A percentile compares a stretch with the other conserved stretches of the same genome.
phyloP scores from a whole-genome alignment of 2,888 invertebrate species.

The Dasysyrphus albostriatus region DNA sequence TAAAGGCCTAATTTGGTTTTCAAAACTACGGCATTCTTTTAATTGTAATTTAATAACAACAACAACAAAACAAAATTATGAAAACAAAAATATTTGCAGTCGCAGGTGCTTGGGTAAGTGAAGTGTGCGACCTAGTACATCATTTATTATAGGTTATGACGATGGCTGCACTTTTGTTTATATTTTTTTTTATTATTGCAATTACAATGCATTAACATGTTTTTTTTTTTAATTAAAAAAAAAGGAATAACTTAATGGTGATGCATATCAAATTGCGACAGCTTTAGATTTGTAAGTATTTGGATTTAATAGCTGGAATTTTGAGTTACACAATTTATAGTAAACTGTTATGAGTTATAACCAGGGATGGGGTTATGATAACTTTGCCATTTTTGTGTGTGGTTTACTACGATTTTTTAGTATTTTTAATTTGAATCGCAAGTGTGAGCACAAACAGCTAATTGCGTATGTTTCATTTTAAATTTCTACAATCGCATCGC shows the following conservation, averaged over 20 bases:
- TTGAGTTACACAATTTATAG: too few species aligned
- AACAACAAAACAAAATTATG: background rate
- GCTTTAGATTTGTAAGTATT: background rate
- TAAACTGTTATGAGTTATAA: too few species aligned
- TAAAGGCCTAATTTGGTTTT: background rate
- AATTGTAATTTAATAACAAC: background rate
- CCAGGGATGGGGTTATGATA: too few species aligned
- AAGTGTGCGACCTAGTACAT: conserved; percentile 55
- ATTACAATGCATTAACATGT: background rate
- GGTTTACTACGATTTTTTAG: too few species aligned
- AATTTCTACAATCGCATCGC: too few species aligned
- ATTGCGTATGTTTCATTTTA: too few species aligned
- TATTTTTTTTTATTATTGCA: conserved; percentile 3
- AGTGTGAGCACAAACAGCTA: too few species aligned
- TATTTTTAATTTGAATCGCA: too few species aligned
- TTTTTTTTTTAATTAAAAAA: background rate
- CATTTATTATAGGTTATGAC: conserved; percentile 29
- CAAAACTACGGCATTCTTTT: background rate
- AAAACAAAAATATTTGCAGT: conserved; percentile 31
- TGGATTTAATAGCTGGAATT: background rate
- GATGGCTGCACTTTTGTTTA: conserved; percentile 1
- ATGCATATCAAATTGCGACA: background rate
- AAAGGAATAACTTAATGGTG: background rate
- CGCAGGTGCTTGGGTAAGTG: conserved; percentile 12
- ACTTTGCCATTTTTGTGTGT: too few species aligned